Evolutionary conservation across 1,140 invertebrate species (phyloP), one percentile per base, ranked within the genome.

Genomic region (Sogatella furcifera): DNA sequence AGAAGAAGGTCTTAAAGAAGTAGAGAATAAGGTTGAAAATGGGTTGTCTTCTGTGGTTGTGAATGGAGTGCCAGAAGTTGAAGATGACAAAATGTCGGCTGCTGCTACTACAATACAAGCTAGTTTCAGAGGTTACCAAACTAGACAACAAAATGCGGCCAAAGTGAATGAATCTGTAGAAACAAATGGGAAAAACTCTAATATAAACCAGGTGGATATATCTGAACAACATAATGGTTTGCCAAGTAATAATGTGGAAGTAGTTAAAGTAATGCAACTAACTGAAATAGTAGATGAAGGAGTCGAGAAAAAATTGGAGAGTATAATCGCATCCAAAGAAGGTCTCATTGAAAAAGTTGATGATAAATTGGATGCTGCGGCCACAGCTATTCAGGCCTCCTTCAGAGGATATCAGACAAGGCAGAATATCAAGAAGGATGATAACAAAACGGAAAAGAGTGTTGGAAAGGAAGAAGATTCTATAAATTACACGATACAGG

Each of bases 361-460:
- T 59, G 62, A 42, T 55, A 60, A 43, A 59, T 54, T 21, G 41
- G 52, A 15, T 1, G 79, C 38, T 11, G 67, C 67, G 17, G 66
- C 67, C 11, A 65, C 65, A 9, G 64, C 54, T 11, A 68, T 68
- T 22, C 67, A 68, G 46, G 66, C 67, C 11, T 44, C 55, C 3
- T 65, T 62, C 38, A 59, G 66, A 53, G 64, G 66, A n/a, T 65
- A 57, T 31, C 57, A 62, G 55, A 58, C 62, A 14, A 62, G 66
- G 54, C 60, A 65, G 43, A 21, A 58, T 19, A 17, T 62, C n/a
- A 52, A 67, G 42, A 62, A 67, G 28, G 49, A 67, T 53, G 55
- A 52, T 31, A 60, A 55, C 15, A 19, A 41, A 22, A 44, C 21
- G 22, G 42, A 86, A 86, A 67, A 77, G 80, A 61, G 65, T 83